Conservation (phyloP, 1,140 invertebrate species). For the Drosophila teissieri region DNA sequence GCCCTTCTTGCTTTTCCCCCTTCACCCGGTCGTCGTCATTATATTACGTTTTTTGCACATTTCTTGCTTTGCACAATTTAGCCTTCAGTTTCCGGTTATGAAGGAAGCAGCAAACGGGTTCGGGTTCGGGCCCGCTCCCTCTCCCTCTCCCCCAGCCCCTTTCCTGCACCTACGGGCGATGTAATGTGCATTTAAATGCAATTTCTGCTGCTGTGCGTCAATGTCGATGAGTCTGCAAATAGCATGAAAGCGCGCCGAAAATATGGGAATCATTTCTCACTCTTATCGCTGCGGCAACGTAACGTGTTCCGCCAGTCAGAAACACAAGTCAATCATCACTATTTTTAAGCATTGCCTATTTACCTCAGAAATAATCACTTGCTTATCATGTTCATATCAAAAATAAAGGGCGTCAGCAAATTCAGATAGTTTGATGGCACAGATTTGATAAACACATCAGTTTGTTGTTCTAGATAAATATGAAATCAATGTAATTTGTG, state of each 20-base stretch:
- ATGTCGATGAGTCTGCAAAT: conserved; percentile 44
- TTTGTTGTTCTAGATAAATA: not conserved
- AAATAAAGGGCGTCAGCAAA: not conserved
- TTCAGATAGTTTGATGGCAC: not conserved
- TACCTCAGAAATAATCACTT: conserved; percentile 20
- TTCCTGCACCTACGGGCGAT: conserved; percentile 38
- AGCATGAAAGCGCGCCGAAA: conserved; percentile 16
- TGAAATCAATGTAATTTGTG: too few species aligned
- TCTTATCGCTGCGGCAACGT: conserved; percentile 14
- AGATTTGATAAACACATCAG: not conserved
- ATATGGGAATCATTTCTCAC: conserved; percentile 11
- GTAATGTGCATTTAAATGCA: conserved; percentile 70
- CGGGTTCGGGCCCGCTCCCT: conserved; percentile 49
- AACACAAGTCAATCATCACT: conserved; percentile 26
- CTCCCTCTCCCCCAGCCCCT: conserved; percentile 20
- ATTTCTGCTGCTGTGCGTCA: conserved; percentile 73
- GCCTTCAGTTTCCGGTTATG: conserved; percentile 83
- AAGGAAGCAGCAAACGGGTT: conserved; percentile 78
- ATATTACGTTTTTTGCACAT: conserved; percentile 46
- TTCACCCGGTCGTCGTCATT: conserved; percentile 39
- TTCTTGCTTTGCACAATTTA: conserved; percentile 73
- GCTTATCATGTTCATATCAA: conserved; percentile 14
- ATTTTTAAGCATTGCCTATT: conserved; percentile 11
- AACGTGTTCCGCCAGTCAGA: not conserved
- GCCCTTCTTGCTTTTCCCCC: conserved; percentile 17